Percentiles rank a stretch among this genome's conserved stretches.
phyloP scores from a whole-genome alignment of 2,888 invertebrate genomes.

The Cheilosia vulpina region DNA sequence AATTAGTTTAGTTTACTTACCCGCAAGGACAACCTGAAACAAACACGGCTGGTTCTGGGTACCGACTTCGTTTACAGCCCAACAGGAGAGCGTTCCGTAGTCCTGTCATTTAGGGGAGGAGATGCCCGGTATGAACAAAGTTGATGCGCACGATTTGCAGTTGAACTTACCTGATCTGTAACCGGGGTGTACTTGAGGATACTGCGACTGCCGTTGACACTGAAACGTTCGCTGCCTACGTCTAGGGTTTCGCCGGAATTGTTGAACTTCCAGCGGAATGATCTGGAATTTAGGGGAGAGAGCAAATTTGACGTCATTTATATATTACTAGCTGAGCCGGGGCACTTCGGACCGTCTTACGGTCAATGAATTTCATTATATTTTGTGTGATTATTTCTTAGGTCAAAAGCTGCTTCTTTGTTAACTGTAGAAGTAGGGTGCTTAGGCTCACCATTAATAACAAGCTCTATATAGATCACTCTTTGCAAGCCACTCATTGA shows the following conservation, averaged over 20 bases:
- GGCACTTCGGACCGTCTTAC: no score
- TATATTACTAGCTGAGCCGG: no score
- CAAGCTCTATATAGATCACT: no score
- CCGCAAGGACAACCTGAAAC: slow-evolving; percentile 95
- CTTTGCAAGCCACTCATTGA: no score
- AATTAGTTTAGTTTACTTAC: slow-evolving; percentile 84
- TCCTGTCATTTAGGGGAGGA: slow-evolving; percentile 84
- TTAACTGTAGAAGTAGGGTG: no score
- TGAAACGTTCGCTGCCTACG: slow-evolving; percentile 90
- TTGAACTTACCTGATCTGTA: slow-evolving; percentile 84
- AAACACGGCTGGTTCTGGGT: slow-evolving; percentile 92
- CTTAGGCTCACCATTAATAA: no score
- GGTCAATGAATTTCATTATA: no score
- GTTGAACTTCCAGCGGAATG: slow-evolving; percentile 97
- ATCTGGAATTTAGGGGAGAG: slow-evolving; percentile 83
- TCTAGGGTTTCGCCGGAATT: slow-evolving; percentile 95
- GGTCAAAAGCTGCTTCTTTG: no score
- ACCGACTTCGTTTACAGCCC: slow-evolving; percentile 93
- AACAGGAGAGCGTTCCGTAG: slow-evolving; percentile 94
- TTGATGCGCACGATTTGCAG: slow-evolving; percentile 31
- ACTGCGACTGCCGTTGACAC: slow-evolving; percentile 90
- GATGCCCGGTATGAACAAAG: not conserved
- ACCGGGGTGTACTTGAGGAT: slow-evolving; percentile 88
- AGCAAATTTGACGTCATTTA: not conserved
- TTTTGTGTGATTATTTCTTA: no score